A percentile compares a stretch with the other conserved stretches of the same genome.
Evolutionary conservation across 2,888 invertebrate species (phyloP).

Genomic region (Sphaerophoria taeniata): DNA sequence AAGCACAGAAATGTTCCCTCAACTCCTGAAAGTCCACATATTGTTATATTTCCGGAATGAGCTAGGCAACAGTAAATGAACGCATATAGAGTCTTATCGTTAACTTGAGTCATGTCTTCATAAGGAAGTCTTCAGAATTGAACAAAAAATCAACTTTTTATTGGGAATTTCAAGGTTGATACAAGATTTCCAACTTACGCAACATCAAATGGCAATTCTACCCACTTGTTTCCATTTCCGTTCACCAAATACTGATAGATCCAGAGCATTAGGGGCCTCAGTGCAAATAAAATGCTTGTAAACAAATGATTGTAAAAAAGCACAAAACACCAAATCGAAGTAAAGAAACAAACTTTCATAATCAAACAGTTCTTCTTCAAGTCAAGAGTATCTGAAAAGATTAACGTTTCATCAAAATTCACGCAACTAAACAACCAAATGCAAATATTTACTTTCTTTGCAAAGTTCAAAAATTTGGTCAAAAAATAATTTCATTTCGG

Average conservation of each 20-base stretch:
- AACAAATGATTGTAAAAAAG: background rate
- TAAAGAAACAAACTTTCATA: background rate
- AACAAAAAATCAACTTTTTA: background rate
- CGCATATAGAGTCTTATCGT: background rate
- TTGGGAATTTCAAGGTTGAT: background rate
- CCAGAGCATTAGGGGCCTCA: constrained; percentile 6
- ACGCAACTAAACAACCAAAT: background rate
- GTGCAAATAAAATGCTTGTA: background rate
- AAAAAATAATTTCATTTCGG: background rate
- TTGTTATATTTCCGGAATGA: background rate
- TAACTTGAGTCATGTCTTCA: constrained; percentile 6
- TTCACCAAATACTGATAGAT: background rate
- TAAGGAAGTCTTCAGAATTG: background rate
- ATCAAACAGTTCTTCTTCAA: background rate
- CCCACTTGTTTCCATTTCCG: background rate
- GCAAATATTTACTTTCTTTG: background rate
- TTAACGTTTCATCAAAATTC: background rate
- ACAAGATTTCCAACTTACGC: constrained; percentile 1
- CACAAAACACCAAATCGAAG: background rate
- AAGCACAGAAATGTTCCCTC: constrained; percentile 11
- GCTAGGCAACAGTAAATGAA: background rate
- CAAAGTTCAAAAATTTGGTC: background rate
- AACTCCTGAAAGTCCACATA: background rate
- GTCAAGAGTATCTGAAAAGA: background rate
- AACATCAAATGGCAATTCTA: background rate